phyloP scores from a whole-genome alignment of 1,140 invertebrate genomes.

The Coelopa frigida region DNA sequence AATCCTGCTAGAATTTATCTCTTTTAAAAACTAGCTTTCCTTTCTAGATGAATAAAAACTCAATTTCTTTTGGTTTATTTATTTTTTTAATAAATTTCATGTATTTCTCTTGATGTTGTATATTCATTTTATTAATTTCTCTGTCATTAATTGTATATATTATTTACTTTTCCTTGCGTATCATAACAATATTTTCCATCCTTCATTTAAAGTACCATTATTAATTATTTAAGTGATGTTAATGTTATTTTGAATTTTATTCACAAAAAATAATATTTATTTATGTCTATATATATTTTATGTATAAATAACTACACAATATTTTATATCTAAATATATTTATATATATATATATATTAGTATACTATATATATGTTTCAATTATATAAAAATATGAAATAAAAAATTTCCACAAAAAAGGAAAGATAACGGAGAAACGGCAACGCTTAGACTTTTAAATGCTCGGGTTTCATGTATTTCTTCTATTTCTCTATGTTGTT shows the following conservation, averaged over 20 bases:
- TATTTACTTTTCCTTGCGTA: not conserved
- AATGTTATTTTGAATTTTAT: not conserved
- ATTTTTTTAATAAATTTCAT: not conserved
- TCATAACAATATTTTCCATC: not conserved
- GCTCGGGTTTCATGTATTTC: conserved; percentile 2
- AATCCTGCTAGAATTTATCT: not conserved
- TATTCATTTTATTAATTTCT: not conserved
- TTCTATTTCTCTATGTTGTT: conserved; percentile 8
- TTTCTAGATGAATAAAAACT: not conserved
- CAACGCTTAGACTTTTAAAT: not conserved
- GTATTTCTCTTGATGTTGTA: not conserved
- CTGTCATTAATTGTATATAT: not conserved
- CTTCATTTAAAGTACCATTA: not conserved
- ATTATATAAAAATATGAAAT: conserved; percentile 5
- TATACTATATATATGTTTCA: not conserved
- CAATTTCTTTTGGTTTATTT: not conserved
- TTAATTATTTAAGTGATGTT: conserved; percentile 1
- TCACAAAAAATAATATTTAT: conserved; percentile 9
- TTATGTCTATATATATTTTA: conserved; percentile 2
- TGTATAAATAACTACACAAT: not conserved
- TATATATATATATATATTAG: not conserved
- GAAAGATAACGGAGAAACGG: not conserved
- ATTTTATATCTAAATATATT: not conserved
- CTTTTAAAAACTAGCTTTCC: not conserved
- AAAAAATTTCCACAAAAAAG: not conserved